Percentiles rank a stretch among this genome's conserved stretches.
These are phyloP conservation scores for Tenthredo livida DNA, from an alignment of 2,888 invertebrate genomes.

Conservation along the genomic window DNA sequence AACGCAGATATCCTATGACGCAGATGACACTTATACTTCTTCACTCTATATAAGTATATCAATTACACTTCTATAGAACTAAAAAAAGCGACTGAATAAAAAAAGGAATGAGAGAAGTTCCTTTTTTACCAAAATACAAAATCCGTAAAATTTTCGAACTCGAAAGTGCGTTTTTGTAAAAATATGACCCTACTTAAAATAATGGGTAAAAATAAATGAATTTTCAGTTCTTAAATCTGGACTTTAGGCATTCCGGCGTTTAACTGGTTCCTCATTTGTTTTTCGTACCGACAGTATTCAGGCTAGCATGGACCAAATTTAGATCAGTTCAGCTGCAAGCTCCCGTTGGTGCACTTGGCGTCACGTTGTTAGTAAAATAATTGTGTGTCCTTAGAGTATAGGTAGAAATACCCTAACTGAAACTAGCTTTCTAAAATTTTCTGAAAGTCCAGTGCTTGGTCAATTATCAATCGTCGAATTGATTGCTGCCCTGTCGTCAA, in stretches of 20 bases:
- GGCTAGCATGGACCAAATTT: slow-evolving; percentile 10
- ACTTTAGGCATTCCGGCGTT: background rate
- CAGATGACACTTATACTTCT: too few relatives aligned
- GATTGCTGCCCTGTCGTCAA: background rate
- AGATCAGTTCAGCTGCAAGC: background rate
- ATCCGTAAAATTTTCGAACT: background rate
- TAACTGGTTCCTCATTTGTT: background rate
- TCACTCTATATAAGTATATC: too few relatives aligned
- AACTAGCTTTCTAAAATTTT: background rate
- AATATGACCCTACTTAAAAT: background rate
- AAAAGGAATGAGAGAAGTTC: too few relatives aligned
- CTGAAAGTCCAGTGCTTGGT: background rate
- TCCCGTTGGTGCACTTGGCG: background rate
- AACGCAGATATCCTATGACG: too few relatives aligned
- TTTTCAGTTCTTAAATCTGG: background rate
- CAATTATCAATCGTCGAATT: background rate
- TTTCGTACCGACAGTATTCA: background rate
- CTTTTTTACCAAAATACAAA: background rate
- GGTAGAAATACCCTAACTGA: background rate
- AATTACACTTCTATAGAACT: too few relatives aligned
- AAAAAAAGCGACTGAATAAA: too few relatives aligned
- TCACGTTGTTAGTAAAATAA: background rate
- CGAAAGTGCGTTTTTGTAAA: background rate
- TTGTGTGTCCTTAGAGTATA: background rate
- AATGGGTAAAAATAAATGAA: background rate